Evolutionary conservation across 2,888 invertebrate genomes (phyloP).

Genomic region (Ormyrus rosae): DNA sequence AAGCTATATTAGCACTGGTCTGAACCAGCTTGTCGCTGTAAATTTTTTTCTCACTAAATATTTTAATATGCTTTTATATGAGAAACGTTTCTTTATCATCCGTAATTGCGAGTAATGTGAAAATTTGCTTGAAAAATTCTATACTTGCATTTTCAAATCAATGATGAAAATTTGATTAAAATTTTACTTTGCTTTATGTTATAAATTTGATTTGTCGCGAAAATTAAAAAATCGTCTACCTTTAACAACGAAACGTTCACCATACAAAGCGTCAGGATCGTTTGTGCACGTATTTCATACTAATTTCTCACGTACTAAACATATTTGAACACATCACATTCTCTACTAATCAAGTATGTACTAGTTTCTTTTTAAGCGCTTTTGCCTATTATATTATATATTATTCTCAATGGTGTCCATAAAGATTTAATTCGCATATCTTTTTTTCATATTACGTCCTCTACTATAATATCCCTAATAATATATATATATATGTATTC

Average conservation of each 20-base stretch:
- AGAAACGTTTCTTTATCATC: constrained; percentile 18
- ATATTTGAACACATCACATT: constrained; percentile 66
- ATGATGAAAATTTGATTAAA: no score
- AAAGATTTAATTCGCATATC: constrained; percentile 31
- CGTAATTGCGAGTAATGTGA: not conserved
- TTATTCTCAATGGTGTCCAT: constrained; percentile 33
- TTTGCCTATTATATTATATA: constrained; percentile 29
- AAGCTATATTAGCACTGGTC: constrained; percentile 28
- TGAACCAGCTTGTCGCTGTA: constrained; percentile 1
- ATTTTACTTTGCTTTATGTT: no score
- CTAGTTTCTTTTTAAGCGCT: constrained; percentile 38
- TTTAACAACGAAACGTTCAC: constrained; percentile 23
- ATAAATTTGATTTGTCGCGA: no score
- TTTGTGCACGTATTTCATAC: constrained; percentile 44
- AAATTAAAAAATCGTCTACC: no score
- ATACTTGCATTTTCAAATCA: no score
- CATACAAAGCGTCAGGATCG: constrained; percentile 8
- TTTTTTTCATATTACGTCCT: constrained; percentile 7
- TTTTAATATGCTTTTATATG: constrained; percentile 13
- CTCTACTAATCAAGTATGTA: constrained; percentile 28
- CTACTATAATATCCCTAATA: constrained; percentile 17
- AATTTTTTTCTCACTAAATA: not conserved
- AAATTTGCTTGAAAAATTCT: no score
- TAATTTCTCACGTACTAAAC: constrained; percentile 31
- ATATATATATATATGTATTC: not conserved